Conservation (phyloP, 2,797 vertebrate species). For the Crenuchus spilurus region DNA sequence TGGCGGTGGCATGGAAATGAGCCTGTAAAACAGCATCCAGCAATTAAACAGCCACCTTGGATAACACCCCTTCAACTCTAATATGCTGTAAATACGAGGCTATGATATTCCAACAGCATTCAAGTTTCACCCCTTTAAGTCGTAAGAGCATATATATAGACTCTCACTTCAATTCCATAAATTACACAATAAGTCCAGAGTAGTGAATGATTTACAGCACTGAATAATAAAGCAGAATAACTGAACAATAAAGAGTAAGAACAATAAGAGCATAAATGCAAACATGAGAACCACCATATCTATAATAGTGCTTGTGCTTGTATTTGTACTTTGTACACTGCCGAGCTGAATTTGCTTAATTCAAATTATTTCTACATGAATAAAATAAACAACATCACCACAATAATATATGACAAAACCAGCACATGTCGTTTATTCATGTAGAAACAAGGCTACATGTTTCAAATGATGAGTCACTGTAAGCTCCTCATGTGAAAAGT, state of each 20-base stretch:
- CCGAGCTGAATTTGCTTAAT: too few relatives aligned
- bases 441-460: background rate
- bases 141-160: background rate
- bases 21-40: slow-evolving; percentile 34
- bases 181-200: background rate
- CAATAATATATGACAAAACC: background rate
- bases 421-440: background rate
- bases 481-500: background rate
- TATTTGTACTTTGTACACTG: too few relatives aligned
- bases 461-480: background rate
- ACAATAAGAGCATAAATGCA: background rate
- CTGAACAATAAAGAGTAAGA: too few relatives aligned
- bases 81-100: slow-evolving; percentile 3
- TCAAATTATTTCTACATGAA: too few relatives aligned
- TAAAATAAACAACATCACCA: too few relatives aligned
- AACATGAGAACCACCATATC: background rate
- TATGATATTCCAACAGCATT: background rate
- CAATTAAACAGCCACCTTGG: slow-evolving; percentile 42
- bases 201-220: too few relatives aligned
- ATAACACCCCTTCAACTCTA: background rate
- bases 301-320: too few relatives aligned
- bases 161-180: background rate
- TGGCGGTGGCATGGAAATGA: slow-evolving; percentile 41
- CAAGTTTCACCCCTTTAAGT: background rate
- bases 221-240: too few relatives aligned